These are phyloP conservation scores for Cryptoprocta ferox DNA, from an alignment of 2,797 vertebrate species.

Conservation along the genomic window DNA sequence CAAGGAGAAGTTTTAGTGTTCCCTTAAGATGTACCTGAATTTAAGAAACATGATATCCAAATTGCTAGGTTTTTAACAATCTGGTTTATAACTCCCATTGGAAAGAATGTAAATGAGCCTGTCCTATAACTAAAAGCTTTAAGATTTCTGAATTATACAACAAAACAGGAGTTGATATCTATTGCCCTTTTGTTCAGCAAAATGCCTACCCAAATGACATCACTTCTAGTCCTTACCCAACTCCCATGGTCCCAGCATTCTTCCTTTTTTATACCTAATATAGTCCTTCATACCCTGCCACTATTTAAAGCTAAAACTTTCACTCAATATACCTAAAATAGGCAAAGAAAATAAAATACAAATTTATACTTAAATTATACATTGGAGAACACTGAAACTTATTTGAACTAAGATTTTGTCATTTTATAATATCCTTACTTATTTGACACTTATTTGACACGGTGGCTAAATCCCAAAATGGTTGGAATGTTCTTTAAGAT, in stretches of 20 bases:
- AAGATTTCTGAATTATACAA: background rate
- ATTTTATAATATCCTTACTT: background rate
- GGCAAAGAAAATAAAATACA: constrained; percentile 76
- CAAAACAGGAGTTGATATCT: background rate
- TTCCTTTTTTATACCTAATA: constrained; percentile 78
- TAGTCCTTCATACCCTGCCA: constrained; percentile 70
- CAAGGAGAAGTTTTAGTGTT: background rate
- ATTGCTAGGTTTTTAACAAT: background rate
- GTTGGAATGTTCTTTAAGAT: background rate
- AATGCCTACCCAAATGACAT: constrained; percentile 53
- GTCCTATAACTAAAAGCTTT: background rate
- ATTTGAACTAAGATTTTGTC: background rate
- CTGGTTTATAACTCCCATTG: background rate
- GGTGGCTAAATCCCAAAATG: background rate
- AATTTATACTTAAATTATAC: constrained; percentile 62
- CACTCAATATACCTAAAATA: constrained; percentile 73
- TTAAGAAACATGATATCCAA: constrained; percentile 37
- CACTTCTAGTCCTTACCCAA: constrained; percentile 48
- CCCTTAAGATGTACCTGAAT: constrained; percentile 34
- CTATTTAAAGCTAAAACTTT: constrained; percentile 80
- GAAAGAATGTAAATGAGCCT: background rate
- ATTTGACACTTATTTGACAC: background rate
- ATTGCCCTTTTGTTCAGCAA: constrained; percentile 24
- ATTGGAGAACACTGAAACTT: constrained; percentile 37
- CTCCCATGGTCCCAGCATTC: background rate